A percentile compares a stretch with the other conserved stretches of the same genome.
These are phyloP conservation scores for Alsophila aescularia DNA, from an alignment of 2,888 invertebrate species.

Conservation along the genomic window DNA sequence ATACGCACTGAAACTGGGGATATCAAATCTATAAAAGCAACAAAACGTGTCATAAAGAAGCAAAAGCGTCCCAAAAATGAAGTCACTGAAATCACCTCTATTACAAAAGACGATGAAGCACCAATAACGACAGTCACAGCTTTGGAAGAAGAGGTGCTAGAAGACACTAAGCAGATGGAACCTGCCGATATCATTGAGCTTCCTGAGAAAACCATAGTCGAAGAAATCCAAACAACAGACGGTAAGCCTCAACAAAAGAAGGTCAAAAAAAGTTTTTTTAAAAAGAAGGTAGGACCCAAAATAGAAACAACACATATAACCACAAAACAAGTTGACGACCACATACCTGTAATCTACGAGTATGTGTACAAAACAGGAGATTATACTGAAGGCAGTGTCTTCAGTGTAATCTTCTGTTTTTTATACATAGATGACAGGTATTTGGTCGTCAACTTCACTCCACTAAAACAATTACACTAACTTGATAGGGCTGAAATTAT, in stretches of 20 bases:
- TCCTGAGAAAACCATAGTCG: slow-evolving; percentile 40
- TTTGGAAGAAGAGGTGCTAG: not conserved
- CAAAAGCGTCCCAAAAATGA: slow-evolving; percentile 42
- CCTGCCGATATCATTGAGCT: slow-evolving; percentile 17
- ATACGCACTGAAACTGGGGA: slow-evolving; percentile 31
- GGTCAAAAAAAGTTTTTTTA: slow-evolving; percentile 41
- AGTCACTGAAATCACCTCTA: slow-evolving; percentile 43
- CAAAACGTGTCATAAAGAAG: slow-evolving; percentile 45
- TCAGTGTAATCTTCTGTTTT: too few species aligned
- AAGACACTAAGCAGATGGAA: not conserved
- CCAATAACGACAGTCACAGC: slow-evolving; percentile 12
- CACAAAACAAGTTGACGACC: slow-evolving; percentile 44
- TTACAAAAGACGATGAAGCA: slow-evolving; percentile 28
- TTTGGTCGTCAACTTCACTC: slow-evolving; percentile 36
- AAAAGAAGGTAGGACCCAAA: slow-evolving; percentile 54
- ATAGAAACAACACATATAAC: slow-evolving; percentile 59
- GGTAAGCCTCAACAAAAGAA: slow-evolving; percentile 49
- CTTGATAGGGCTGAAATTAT: slow-evolving; percentile 9
- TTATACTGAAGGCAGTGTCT: too few species aligned
- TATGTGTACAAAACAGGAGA: slow-evolving; percentile 38
- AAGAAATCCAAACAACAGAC: slow-evolving; percentile 31
- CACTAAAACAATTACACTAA: slow-evolving; percentile 27
- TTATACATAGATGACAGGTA: too few species aligned
- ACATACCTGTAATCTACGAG: slow-evolving; percentile 49
- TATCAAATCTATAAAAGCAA: slow-evolving; percentile 49